A percentile compares a stretch with the other conserved stretches of the same genome.
Evolutionary conservation across 1,140 invertebrate species (phyloP).

Genomic region (Nasonia vitripennis): DNA sequence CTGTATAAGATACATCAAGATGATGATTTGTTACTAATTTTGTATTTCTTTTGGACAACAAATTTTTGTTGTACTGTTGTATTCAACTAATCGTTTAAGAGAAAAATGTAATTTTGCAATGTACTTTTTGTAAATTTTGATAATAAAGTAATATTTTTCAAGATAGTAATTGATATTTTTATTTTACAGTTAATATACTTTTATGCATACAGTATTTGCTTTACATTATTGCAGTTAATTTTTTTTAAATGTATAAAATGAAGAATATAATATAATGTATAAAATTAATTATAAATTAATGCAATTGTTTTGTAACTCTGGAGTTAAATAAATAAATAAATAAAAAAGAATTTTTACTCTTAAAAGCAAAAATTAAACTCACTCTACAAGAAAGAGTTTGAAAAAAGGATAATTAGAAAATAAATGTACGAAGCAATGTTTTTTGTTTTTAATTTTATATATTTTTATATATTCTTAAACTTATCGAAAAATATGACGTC

Average conservation of each 20-base stretch:
- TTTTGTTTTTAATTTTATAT: not conserved
- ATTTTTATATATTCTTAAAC: not conserved
- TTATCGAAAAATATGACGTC: slow-evolving; percentile 2
- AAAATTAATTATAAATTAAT: no score
- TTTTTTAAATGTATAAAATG: no score
- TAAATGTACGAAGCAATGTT: not conserved
- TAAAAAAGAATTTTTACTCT: not conserved
- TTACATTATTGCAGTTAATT: no score
- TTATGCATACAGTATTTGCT: no score
- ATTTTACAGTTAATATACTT: slow-evolving; percentile 16
- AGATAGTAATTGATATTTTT: slow-evolving; percentile 24
- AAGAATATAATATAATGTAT: no score
- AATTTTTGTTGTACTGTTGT: not conserved
- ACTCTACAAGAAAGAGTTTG: not conserved
- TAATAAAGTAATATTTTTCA: slow-evolving; percentile 19
- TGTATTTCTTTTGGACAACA: not conserved
- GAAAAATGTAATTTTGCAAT: no score
- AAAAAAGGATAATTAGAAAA: not conserved
- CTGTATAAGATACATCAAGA: not conserved
- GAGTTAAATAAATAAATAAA: no score
- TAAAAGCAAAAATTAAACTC: not conserved
- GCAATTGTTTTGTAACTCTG: no score
- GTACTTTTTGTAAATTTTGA: slow-evolving; percentile 41
- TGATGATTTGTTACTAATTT: not conserved
- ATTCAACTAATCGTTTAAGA: not conserved